A percentile compares a stretch with the other conserved stretches of the same genome.
phyloP scores from a whole-genome alignment of 1,140 invertebrate species.

The Calosoma granatense region DNA sequence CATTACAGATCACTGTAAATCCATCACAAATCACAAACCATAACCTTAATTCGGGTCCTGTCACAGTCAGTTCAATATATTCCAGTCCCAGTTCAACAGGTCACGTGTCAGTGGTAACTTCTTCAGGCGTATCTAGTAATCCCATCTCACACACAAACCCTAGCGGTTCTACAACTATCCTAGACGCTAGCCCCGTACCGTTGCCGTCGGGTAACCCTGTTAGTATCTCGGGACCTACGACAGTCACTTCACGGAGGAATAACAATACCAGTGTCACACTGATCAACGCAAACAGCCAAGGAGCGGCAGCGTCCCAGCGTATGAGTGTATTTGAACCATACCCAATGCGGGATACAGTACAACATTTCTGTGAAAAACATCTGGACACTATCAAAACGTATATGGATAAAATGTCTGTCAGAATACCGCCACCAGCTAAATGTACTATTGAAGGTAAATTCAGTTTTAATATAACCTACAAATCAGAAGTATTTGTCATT shows the following conservation, averaged over 20 bases:
- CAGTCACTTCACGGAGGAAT: constrained; percentile 48
- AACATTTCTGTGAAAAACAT: constrained; percentile 92
- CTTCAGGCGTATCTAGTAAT: not conserved
- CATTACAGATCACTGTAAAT: constrained; percentile 15
- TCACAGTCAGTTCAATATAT: constrained; percentile 30
- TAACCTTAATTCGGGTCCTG: constrained; percentile 15
- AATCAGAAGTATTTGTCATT: too few species aligned
- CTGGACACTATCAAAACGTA: constrained; percentile 82
- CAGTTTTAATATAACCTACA: too few species aligned
- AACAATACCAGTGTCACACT: constrained; percentile 63
- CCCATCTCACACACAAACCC: not conserved
- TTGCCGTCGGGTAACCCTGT: constrained; percentile 17
- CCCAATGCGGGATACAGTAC: constrained; percentile 79
- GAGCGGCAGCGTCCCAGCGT: constrained; percentile 45
- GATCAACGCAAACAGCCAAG: constrained; percentile 47
- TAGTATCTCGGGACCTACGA: constrained; percentile 45
- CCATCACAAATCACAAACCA: constrained; percentile 13
- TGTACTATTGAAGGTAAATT: constrained; percentile 74
- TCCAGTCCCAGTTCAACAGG: constrained; percentile 26
- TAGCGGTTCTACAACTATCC: not conserved
- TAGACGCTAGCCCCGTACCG: not conserved
- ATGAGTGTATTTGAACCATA: constrained; percentile 81
- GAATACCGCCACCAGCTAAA: constrained; percentile 79
- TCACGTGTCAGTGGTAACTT: constrained; percentile 28
- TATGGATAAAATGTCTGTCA: constrained; percentile 75